Evolutionary conservation across 2,113 vertebrate genomes (phyloP).

Genomic region (Syrmaticus mikado): DNA sequence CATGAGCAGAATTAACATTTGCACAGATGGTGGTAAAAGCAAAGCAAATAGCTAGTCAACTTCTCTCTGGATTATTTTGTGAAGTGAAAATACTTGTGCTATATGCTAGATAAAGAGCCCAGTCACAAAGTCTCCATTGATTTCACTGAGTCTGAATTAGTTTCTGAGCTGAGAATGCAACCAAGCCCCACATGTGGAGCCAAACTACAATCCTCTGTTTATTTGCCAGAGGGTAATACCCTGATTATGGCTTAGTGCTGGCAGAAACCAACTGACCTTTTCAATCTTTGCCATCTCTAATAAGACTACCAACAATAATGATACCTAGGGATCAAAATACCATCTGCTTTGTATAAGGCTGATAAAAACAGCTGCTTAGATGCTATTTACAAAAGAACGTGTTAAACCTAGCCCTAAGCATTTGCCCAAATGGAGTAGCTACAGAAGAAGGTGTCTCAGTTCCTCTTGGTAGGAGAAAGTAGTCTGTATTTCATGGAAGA

Average conservation of each 20-base stretch:
- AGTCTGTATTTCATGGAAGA: neutral
- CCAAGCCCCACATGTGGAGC: neutral
- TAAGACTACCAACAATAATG: neutral
- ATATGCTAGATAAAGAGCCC: neutral
- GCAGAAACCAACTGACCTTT: neutral
- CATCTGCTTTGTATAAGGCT: neutral
- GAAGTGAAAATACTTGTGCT: neutral
- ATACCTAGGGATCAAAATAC: neutral
- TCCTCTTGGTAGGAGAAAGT: neutral
- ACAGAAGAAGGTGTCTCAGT: neutral
- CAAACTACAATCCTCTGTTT: neutral
- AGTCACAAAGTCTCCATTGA: neutral
- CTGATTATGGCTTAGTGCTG: neutral
- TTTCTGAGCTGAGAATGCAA: fast-evolving
- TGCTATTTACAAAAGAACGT: neutral
- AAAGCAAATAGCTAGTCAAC: neutral
- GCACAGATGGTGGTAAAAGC: neutral
- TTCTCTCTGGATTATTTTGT: neutral
- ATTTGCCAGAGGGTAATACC: neutral
- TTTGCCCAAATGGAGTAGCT: neutral
- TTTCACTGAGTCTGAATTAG: neutral
- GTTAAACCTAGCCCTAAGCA: neutral
- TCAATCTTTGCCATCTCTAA: neutral
- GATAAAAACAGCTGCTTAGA: neutral
- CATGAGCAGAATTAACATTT: neutral